Percentiles rank a stretch among this genome's conserved stretches.
Conservation (phyloP, 2,113 vertebrate genomes). For the Lasiurus cinereus region DNA sequence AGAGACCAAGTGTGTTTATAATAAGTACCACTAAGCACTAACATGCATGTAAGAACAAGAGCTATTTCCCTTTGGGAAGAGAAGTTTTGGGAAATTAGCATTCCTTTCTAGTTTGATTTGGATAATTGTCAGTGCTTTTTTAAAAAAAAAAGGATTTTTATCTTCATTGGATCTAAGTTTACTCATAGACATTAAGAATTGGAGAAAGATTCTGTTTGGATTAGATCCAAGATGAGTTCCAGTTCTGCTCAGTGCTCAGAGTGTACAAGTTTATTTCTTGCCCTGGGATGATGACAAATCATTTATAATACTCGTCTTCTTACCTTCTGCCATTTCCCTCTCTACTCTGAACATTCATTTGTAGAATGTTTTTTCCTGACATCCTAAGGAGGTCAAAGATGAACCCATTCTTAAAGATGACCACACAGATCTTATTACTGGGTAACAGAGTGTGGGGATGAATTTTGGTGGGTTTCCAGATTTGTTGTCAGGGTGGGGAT, state of each 20-base stretch:
- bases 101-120: constrained; percentile 59
- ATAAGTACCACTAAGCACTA: not conserved
- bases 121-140: constrained; percentile 32
- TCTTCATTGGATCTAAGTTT: not conserved
- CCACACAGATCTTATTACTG: not conserved
- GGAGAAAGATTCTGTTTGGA: constrained; percentile 13
- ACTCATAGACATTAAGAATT: not conserved
- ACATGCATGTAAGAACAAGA: constrained; percentile 22
- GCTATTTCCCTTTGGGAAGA: constrained; percentile 40
- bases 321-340: not conserved
- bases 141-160: not conserved
- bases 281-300: not conserved
- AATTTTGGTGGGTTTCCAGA: not conserved
- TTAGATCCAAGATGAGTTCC: not conserved
- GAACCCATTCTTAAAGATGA: not conserved
- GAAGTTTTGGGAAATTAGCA: not conserved
- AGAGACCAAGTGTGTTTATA: not conserved
- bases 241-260: not conserved
- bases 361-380: not conserved
- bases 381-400: not conserved
- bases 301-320: not conserved
- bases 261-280: not conserved
- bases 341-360: not conserved
- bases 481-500: not conserved
- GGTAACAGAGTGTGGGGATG: not conserved